Percentiles rank a stretch among this genome's conserved stretches.
These are phyloP conservation scores for Tympanuchus pallidicinctus DNA, from an alignment of 2,113 vertebrate genomes.

Conservation along the genomic window DNA sequence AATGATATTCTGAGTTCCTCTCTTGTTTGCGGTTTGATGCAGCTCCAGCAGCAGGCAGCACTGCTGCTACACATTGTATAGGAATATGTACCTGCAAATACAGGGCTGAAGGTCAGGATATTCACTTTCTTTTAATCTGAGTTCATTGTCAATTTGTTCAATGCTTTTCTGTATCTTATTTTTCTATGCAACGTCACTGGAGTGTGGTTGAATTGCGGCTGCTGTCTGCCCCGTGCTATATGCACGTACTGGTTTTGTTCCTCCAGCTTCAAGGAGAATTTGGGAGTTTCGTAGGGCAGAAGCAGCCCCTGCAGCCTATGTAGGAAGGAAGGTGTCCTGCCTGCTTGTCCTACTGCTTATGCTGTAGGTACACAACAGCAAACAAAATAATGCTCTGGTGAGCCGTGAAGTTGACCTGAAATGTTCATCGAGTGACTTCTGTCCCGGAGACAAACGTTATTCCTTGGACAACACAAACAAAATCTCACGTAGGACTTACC, in stretches of 20 bases:
- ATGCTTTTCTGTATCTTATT: not conserved
- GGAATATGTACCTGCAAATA: not conserved
- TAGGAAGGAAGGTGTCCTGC: not conserved
- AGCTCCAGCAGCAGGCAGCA: not conserved
- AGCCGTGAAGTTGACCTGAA: not conserved
- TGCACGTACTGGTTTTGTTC: not conserved
- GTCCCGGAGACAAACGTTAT: not conserved
- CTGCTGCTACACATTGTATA: not conserved
- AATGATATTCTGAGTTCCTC: not conserved
- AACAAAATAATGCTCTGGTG: fast-evolving
- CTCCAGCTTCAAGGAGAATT: not conserved
- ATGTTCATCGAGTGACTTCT: not conserved
- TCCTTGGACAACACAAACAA: not conserved
- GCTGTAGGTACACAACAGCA: not conserved
- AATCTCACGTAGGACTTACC: not conserved
- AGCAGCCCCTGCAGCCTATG: not conserved
- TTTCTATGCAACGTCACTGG: not conserved
- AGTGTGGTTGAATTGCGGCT: not conserved
- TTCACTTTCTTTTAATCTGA: not conserved
- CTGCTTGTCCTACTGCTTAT: fast-evolving
- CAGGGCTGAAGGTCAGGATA: not conserved
- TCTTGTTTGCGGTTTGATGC: not conserved
- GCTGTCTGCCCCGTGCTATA: not conserved
- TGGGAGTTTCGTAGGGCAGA: not conserved
- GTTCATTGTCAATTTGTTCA: not conserved